Percentiles rank a stretch among this genome's conserved stretches.
Conservation (phyloP, 2,888 invertebrate genomes). For the Dexiosoma caninum region DNA sequence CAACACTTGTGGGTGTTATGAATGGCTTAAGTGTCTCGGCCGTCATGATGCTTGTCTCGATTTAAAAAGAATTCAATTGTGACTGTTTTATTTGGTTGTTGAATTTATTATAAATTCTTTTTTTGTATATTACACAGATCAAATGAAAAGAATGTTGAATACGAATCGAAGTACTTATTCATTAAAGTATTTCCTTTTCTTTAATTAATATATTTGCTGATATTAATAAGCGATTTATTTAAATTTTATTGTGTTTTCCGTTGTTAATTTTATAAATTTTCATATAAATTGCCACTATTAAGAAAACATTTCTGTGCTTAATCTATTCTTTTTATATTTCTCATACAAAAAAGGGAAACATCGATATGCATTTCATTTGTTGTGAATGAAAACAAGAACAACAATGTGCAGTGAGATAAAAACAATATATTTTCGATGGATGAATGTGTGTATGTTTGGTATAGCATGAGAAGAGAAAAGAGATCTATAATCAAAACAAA, state of each 20-base stretch:
- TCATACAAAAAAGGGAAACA: slow-evolving; percentile 32
- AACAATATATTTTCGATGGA: neutral
- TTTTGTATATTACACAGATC: neutral
- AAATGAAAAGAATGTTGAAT: slow-evolving; percentile 16
- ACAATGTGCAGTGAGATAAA: slow-evolving; percentile 1
- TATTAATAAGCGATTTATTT: neutral
- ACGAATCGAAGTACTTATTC: neutral
- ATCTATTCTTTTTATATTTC: slow-evolving; percentile 5
- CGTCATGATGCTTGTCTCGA: slow-evolving; percentile 69
- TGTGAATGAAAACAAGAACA: neutral
- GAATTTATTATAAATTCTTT: slow-evolving; percentile 1
- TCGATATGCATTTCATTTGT: slow-evolving; percentile 26
- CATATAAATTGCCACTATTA: slow-evolving; percentile 20
- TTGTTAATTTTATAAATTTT: slow-evolving; percentile 29
- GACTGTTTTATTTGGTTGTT: neutral
- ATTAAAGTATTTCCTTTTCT: neutral
- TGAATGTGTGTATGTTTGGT: neutral
- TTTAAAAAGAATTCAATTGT: slow-evolving; percentile 16
- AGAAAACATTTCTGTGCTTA: neutral
- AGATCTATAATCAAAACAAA: slow-evolving; percentile 4
- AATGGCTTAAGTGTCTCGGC: slow-evolving; percentile 77
- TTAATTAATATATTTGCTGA: neutral
- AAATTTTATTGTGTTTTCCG: slow-evolving; percentile 1
- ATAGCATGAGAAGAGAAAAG: neutral
- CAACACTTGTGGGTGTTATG: slow-evolving; percentile 73